These are phyloP conservation scores for Thalpophila matura DNA, from an alignment of 2,888 invertebrate genomes.

Conservation along the genomic window DNA sequence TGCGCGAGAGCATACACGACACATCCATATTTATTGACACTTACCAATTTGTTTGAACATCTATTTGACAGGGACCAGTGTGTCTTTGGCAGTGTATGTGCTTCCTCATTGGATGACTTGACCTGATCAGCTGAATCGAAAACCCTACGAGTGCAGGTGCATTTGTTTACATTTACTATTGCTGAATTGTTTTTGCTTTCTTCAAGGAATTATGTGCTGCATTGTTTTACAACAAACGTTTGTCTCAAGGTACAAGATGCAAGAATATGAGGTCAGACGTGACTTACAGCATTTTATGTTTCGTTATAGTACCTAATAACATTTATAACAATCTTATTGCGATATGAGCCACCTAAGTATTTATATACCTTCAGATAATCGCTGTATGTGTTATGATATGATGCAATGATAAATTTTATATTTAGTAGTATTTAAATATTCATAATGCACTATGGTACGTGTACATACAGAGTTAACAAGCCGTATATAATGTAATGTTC, in stretches of 20 bases:
- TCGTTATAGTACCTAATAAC: slow-evolving; percentile 8
- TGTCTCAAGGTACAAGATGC: slow-evolving; percentile 52
- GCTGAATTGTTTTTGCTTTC: slow-evolving; percentile 67
- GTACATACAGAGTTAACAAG: slow-evolving; percentile 21
- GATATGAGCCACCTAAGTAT: slow-evolving; percentile 18
- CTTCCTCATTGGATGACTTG: slow-evolving; percentile 74
- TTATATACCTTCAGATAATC: slow-evolving; percentile 41
- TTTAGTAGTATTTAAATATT: slow-evolving; percentile 22
- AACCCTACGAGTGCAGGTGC: slow-evolving; percentile 84
- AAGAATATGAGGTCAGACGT: slow-evolving; percentile 52
- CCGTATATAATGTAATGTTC: slow-evolving; percentile 24
- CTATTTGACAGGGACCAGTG: slow-evolving; percentile 73
- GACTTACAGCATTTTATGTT: slow-evolving; percentile 28
- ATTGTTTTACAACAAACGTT: slow-evolving; percentile 44
- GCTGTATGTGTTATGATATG: slow-evolving; percentile 42
- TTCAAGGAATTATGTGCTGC: slow-evolving; percentile 41
- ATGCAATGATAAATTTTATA: slow-evolving; percentile 40
- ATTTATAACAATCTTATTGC: slow-evolving; percentile 21
- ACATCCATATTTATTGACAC: slow-evolving; percentile 71
- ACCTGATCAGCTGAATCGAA: slow-evolving; percentile 75
- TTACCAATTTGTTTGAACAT: slow-evolving; percentile 70
- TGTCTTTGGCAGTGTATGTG: slow-evolving; percentile 80
- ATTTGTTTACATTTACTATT: slow-evolving; percentile 79
- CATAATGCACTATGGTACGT: slow-evolving; percentile 15
- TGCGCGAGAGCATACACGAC: slow-evolving; percentile 85